phyloP scores from a whole-genome alignment of 23 tunicate genomes.

The Halocynthia roretzi region DNA sequence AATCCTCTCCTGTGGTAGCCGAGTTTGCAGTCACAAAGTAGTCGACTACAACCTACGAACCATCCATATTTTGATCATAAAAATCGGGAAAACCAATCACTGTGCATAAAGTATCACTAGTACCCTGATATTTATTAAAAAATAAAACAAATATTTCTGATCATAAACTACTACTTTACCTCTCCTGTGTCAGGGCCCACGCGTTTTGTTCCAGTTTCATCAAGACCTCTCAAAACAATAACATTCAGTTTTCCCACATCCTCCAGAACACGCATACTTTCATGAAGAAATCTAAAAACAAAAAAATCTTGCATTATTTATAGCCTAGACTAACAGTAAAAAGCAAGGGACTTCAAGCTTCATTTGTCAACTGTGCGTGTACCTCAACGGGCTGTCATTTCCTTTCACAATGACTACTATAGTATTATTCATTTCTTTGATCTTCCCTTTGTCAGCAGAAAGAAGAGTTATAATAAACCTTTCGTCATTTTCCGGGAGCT shows the following conservation, averaged over 20 bases:
- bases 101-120: background rate
- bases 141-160: background rate
- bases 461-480: conserved; percentile 19
- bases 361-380: background rate
- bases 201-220: conserved; percentile 23
- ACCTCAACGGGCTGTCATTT: conserved; percentile 87
- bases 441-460: conserved; percentile 15
- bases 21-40: conserved; percentile 35
- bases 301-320: background rate
- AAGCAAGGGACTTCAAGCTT: background rate
- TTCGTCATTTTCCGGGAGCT: conserved; percentile 83
- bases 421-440: conserved; percentile 21
- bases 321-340: background rate
- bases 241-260: conserved; percentile 19
- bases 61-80: background rate
- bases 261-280: conserved; percentile 41
- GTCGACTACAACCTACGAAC: conserved; percentile 50
- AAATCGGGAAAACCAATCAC: background rate
- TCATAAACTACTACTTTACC: conserved; percentile 17
- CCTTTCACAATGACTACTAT: conserved; percentile 30
- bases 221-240: conserved; percentile 45
- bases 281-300: conserved; percentile 33
- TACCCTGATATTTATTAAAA: background rate
- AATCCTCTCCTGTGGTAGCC: conserved; percentile 51
- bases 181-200: conserved; percentile 63